Conservation (phyloP, 1,140 invertebrate genomes). For the Drosophila ohnishii region DNA sequence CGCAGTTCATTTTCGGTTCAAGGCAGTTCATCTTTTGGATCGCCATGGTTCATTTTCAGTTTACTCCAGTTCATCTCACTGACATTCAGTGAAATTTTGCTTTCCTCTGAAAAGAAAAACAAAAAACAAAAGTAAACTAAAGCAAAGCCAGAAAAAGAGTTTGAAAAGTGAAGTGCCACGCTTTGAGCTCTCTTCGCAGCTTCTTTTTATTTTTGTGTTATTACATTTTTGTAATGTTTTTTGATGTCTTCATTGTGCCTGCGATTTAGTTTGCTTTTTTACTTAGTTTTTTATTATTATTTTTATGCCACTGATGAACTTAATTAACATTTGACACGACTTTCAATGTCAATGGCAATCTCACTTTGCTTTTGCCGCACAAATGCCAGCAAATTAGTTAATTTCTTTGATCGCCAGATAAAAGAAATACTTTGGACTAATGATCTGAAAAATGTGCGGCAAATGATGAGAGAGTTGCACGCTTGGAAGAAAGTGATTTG, state of each 20-base stretch:
- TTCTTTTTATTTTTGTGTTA: constrained; percentile 35
- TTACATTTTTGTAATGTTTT: constrained; percentile 48
- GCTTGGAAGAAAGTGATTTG: constrained; percentile 35
- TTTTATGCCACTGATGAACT: constrained; percentile 53
- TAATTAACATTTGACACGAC: constrained; percentile 71
- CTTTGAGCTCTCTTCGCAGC: constrained; percentile 52
- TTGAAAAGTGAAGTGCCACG: constrained; percentile 30
- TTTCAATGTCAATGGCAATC: constrained; percentile 74
- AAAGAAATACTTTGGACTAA: constrained; percentile 43
- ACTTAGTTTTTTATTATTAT: constrained; percentile 28
- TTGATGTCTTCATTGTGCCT: constrained; percentile 60
- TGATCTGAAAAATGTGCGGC: constrained; percentile 40
- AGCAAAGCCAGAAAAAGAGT: constrained; percentile 5
- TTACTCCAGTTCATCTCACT: constrained; percentile 27
- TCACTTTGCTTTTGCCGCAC: constrained; percentile 46
- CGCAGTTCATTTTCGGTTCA: constrained; percentile 40
- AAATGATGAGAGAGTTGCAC: constrained; percentile 40
- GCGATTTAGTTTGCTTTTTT: constrained; percentile 6
- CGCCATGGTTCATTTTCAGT: constrained; percentile 32
- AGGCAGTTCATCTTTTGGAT: constrained; percentile 33
- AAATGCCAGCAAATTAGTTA: constrained; percentile 60
- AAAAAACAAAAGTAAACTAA: constrained; percentile 14
- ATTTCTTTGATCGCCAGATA: constrained; percentile 50
- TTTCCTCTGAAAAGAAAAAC: constrained; percentile 56
- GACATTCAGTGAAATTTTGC: constrained; percentile 64